Base-by-base conservation (phyloP, 1,140 invertebrate species). In the Brachionus calyciflorus region DNA sequence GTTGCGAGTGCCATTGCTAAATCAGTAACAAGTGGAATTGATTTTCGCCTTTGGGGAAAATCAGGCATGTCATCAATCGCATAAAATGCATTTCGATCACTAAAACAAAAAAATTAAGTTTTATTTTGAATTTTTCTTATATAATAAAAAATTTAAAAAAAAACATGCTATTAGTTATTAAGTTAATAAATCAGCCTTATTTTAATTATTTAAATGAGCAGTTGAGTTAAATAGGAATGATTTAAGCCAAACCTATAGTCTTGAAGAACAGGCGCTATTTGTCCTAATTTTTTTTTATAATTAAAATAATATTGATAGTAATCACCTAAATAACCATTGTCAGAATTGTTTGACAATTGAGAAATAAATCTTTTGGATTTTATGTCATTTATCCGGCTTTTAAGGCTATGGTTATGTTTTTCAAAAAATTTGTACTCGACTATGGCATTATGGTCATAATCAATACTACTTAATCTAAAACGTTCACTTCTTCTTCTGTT, bases 31-130 rank as follows among this genome's bases (percentile, higher is more conserved):
- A 77, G 6, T n/a, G 57, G 76, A 51, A 77, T 60, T 4, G 37
- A 55, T 21, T 77, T 63, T 2, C 76, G 33, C 10, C 76, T 9
- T 28, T 76, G 73, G 9, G 76, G 76, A 48, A 77, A 55, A 40
- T 77, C 76, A 7, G 76, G 55, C 55, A 60, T 63, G 7, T n/a
- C 40, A 68, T 77, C 76, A 17, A 77, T 77, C 28, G 28, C 30
- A 37, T 77, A 77, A n/a, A 77, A 77, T 63, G 76, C 76, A 30
- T 77, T 77, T 41, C 40, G 44, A 24, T 51, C 46, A 40, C 37
- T 73, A 33, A 2, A 14, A 37, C 12, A 33, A 10, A 40, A 73
- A 51, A 73, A 73, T 4, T 55, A 19, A 41, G 51, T 30, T 33
- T 17, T 10, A 24, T 30, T 73, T 44, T 3, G 3, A 44, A 19